Evolutionary conservation across 2,888 invertebrate genomes (phyloP).

Genomic region (Erpobdella octoculata): DNA sequence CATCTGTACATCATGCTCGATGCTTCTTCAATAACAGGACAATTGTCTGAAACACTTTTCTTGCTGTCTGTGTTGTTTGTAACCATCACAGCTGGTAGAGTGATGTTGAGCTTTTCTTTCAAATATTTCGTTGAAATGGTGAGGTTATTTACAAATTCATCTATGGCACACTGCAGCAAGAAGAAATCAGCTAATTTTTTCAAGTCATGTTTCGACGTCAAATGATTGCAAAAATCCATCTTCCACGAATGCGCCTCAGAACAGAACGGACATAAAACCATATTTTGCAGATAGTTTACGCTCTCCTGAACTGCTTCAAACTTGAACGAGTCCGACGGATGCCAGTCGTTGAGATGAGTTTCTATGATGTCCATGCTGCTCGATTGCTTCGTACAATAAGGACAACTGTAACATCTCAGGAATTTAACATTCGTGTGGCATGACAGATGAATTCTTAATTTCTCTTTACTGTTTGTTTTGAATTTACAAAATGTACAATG

Average conservation of each 20-base stretch:
- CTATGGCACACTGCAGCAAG: background rate
- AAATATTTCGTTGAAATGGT: background rate
- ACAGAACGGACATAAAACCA: slow-evolving; percentile 32
- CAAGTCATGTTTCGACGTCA: slow-evolving; percentile 21
- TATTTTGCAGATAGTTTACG: slow-evolving; percentile 24
- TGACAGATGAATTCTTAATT: slow-evolving; percentile 28
- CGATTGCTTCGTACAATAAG: slow-evolving; percentile 26
- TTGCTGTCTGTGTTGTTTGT: background rate
- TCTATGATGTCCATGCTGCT: slow-evolving; percentile 28
- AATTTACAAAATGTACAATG: slow-evolving; percentile 24
- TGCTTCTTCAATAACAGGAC: background rate
- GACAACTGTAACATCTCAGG: slow-evolving; percentile 28
- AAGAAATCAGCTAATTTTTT: slow-evolving; percentile 10
- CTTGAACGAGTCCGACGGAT: slow-evolving; percentile 27
- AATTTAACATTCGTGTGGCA: slow-evolving; percentile 27
- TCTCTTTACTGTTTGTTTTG: slow-evolving; percentile 17
- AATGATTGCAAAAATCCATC: slow-evolving; percentile 26
- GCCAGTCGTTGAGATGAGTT: slow-evolving; percentile 22
- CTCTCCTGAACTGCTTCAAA: slow-evolving; percentile 28
- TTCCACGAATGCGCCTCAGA: slow-evolving; percentile 26
- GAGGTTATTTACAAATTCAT: background rate
- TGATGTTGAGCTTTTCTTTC: background rate
- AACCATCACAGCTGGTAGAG: background rate
- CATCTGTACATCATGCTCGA: background rate
- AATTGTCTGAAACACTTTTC: background rate